Conservation (phyloP, 2,888 invertebrate genomes). For the Eupithecia subfuscata region DNA sequence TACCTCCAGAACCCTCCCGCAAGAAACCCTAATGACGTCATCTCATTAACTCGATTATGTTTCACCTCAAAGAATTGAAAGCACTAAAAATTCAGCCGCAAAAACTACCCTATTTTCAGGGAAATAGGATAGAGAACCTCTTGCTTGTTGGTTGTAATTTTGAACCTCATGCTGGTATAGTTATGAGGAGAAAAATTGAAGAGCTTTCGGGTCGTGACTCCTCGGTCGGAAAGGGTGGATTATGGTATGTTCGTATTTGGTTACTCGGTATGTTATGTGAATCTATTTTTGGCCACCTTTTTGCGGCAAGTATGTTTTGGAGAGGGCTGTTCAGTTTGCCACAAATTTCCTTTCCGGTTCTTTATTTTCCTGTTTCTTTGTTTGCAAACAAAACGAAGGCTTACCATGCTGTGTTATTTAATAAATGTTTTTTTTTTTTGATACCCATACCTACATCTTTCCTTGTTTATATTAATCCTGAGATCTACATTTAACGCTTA, state of each 20-base stretch:
- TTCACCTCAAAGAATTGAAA: constrained; percentile 49
- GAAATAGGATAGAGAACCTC: constrained; percentile 25
- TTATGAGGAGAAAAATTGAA: constrained; percentile 58
- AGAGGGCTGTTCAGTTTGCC: not conserved
- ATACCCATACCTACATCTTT: not conserved
- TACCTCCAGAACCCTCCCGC: not conserved
- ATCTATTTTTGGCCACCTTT: constrained; percentile 21
- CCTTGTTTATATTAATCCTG: not conserved
- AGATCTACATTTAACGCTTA: too few species aligned
- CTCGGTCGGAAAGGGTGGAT: constrained; percentile 45
- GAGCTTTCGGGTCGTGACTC: constrained; percentile 49
- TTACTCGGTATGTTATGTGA: constrained; percentile 14
- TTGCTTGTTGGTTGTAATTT: constrained; percentile 47
- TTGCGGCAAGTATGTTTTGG: not conserved
- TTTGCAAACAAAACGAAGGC: not conserved
- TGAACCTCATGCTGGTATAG: constrained; percentile 50
- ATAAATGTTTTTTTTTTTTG: not conserved
- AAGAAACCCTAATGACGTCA: constrained; percentile 19
- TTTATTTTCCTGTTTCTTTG: constrained; percentile 3
- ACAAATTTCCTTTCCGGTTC: not conserved
- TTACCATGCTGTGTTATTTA: not conserved
- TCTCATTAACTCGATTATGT: constrained; percentile 70
- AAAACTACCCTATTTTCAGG: constrained; percentile 19
- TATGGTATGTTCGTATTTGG: constrained; percentile 30
- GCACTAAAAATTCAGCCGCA: constrained; percentile 33